These are phyloP conservation scores for Colletes latitarsis DNA, from an alignment of 1,140 invertebrate species.

Conservation along the genomic window DNA sequence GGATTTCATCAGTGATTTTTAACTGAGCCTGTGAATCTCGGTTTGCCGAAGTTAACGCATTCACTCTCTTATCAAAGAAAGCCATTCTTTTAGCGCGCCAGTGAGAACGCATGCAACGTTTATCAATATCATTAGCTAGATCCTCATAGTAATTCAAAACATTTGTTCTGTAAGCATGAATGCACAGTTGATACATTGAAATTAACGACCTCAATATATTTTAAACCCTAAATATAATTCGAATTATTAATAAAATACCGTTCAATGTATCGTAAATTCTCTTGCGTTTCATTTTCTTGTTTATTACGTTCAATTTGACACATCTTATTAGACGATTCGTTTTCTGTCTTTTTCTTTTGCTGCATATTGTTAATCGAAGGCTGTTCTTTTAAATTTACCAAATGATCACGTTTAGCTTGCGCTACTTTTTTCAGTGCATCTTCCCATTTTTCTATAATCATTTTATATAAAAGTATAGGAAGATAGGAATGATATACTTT, in stretches of 20 bases:
- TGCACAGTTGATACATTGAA: too few species aligned
- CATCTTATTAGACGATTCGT: conserved; percentile 69
- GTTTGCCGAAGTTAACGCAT: conserved; percentile 34
- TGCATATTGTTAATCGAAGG: conserved; percentile 77
- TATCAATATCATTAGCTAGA: conserved; percentile 82
- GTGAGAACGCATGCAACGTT: conserved; percentile 80
- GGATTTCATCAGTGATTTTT: background rate
- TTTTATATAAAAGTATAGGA: background rate
- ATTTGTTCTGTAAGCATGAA: conserved; percentile 73
- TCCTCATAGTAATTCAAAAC: conserved; percentile 83
- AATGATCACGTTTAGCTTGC: conserved; percentile 73
- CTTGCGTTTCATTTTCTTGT: conserved; percentile 67
- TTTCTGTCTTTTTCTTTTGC: conserved; percentile 77
- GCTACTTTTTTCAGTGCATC: conserved; percentile 73
- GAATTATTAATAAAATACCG: conserved; percentile 63
- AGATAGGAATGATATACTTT: background rate
- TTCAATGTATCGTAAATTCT: conserved; percentile 50
- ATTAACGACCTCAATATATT: background rate
- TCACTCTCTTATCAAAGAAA: conserved; percentile 81
- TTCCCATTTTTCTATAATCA: conserved; percentile 72
- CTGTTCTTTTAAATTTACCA: conserved; percentile 78
- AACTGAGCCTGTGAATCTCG: background rate
- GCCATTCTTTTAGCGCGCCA: conserved; percentile 84
- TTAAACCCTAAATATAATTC: background rate
- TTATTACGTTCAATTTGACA: conserved; percentile 72